Evolutionary conservation across 53 echinoderm and acorn worm genomes (phyloP), one percentile per base, ranked within the genome.

Genomic region (Holothuria scabra): DNA sequence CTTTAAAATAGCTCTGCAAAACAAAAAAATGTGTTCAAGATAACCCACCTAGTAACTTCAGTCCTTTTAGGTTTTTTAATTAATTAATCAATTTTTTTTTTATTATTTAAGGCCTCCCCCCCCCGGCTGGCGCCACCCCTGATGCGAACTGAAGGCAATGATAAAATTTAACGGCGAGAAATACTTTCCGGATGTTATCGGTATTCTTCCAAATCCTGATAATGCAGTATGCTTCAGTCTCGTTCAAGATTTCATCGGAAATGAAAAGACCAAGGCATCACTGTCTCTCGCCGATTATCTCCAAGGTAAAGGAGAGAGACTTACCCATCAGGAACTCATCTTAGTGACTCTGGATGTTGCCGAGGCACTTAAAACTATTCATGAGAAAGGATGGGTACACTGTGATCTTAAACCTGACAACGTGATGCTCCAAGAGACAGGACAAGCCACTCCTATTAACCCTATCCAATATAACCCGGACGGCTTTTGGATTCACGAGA

Each of bases 221-320:
- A 78, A 59, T 57, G 78, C 28, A 8, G 78, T 78, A 19, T 56
- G 24, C 4, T 56, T 78, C 58, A 56, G 78, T 48, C 78, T 78
- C 31, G 78, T 78, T 12, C 78, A 78, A 30, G 78, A 78, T 20
- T 78, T 78, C 32, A 20, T 78, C 31, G 78, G 78, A 32, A 32
- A 78, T 29, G 19, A 23, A 14, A 76, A 31, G 33, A 57, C 49
- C 28, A 78, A 78, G 55, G n/a, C n/a, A n/a, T n/a, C n/a, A 18
- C 28, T 22, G 11, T 52, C 76, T 76, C 76, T 52, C 9, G 19
- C 11, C 20, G 76, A 76, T 3, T 48, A 24, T 23, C 38, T 76
- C 14, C 0, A 52, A 7, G 13, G 29, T 19, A 28, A 28, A 33
- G 26, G 12, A 25, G 41, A 41, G 41, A 41, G 41, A 41, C 25